These are phyloP conservation scores for Agrochola lota DNA, from an alignment of 2,888 invertebrate genomes.

Conservation along the genomic window DNA sequence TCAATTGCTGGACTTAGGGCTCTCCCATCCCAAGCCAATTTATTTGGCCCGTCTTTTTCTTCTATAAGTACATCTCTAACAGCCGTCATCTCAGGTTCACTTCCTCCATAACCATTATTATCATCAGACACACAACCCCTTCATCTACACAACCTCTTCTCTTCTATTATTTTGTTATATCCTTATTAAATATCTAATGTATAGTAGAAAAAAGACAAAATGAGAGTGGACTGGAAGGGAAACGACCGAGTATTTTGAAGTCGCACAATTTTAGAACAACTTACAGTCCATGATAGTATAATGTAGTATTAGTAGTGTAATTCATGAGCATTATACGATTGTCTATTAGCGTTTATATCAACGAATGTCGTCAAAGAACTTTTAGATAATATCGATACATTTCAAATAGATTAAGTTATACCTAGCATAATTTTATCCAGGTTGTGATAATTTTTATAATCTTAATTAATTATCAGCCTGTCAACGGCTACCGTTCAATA, in stretches of 20 bases:
- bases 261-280: background rate
- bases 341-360: background rate
- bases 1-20: background rate
- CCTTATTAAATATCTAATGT: background rate
- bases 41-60: background rate
- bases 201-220: background rate
- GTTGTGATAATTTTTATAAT: constrained; percentile 14
- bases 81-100: background rate
- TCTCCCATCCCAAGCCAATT: background rate
- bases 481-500: background rate
- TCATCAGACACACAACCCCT: too few species aligned
- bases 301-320: too few species aligned
- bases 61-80: background rate
- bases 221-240: background rate
- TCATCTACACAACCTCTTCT: too few species aligned
- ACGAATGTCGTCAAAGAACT: background rate
- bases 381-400: background rate
- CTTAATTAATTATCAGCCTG: background rate
- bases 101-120: background rate
- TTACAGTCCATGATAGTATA: background rate
- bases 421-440: background rate
- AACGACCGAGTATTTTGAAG: background rate
- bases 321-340: background rate
- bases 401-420: background rate
- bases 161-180: too few species aligned